Evolutionary conservation across 1,140 invertebrate species (phyloP).

Genomic region (Samia ricini): DNA sequence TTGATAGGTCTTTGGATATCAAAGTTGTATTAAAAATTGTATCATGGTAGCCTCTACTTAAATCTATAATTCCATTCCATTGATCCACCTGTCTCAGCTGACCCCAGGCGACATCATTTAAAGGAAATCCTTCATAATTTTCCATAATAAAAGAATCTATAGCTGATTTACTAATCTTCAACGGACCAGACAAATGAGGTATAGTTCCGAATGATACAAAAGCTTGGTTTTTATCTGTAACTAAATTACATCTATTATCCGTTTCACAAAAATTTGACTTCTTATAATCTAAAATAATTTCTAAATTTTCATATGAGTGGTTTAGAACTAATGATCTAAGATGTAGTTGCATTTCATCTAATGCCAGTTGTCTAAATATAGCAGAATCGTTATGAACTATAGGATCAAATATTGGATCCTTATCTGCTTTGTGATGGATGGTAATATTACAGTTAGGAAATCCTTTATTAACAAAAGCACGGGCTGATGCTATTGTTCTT

Average conservation of each 20-base stretch:
- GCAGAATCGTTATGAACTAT: slow-evolving; percentile 44
- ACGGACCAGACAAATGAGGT: slow-evolving; percentile 48
- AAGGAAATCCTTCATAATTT: slow-evolving; percentile 54
- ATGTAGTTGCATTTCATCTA: slow-evolving; percentile 41
- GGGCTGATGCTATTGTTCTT: slow-evolving; percentile 48
- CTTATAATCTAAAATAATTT: slow-evolving; percentile 46
- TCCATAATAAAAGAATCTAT: slow-evolving; percentile 62
- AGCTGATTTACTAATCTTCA: slow-evolving; percentile 51
- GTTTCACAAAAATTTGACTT: slow-evolving; percentile 44
- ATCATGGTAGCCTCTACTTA: slow-evolving; percentile 48
- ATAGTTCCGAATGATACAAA: slow-evolving; percentile 34
- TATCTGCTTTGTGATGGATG: slow-evolving; percentile 35
- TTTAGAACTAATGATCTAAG: slow-evolving; percentile 44
- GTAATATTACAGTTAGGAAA: slow-evolving; percentile 50
- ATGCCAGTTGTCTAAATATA: slow-evolving; percentile 38
- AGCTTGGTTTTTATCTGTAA: slow-evolving; percentile 35
- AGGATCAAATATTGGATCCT: slow-evolving; percentile 56
- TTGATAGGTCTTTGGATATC: slow-evolving; percentile 46
- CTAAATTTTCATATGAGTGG: slow-evolving; percentile 36
- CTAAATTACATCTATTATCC: slow-evolving; percentile 45
- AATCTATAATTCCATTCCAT: slow-evolving; percentile 41
- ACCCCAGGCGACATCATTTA: slow-evolving; percentile 55
- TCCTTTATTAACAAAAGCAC: slow-evolving; percentile 46
- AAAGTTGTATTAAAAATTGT: slow-evolving; percentile 46
- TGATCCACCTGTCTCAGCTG: slow-evolving; percentile 26